phyloP scores from a whole-genome alignment of 2,888 invertebrate genomes.

The Andrena chrysosceles region DNA sequence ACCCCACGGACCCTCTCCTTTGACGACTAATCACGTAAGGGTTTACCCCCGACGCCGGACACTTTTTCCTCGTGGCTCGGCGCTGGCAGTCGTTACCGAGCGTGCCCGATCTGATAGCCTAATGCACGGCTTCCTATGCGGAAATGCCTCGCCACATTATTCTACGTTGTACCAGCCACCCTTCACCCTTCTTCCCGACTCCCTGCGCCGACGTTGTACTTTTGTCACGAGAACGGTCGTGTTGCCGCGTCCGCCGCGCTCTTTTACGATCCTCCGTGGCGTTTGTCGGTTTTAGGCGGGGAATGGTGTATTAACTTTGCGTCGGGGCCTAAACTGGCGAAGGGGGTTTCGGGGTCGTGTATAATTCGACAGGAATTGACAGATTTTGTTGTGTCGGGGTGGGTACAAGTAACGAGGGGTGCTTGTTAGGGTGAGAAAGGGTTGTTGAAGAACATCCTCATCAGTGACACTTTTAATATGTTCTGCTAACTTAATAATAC shows the following conservation, averaged over 20 bases:
- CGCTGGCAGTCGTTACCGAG: constrained; percentile 71
- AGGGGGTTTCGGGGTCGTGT: too few species aligned
- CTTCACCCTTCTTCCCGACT: constrained; percentile 54
- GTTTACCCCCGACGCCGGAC: constrained; percentile 64
- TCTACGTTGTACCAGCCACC: constrained; percentile 76
- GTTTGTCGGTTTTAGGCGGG: neutral
- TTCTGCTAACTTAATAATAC: too few species aligned
- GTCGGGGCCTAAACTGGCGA: too few species aligned
- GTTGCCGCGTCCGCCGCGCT: constrained; percentile 42
- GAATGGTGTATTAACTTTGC: too few species aligned
- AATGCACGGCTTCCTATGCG: constrained; percentile 85
- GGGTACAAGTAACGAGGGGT: too few species aligned
- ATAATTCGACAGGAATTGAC: too few species aligned
- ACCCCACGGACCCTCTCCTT: constrained; percentile 63
- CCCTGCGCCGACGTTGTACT: constrained; percentile 74
- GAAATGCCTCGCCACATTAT: constrained; percentile 84
- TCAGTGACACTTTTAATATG: too few species aligned
- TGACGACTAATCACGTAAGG: constrained; percentile 77
- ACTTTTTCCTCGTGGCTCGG: constrained; percentile 71
- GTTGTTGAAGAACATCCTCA: too few species aligned
- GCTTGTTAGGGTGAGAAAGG: too few species aligned
- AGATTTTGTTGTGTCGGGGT: too few species aligned
- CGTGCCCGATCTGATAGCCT: constrained; percentile 85
- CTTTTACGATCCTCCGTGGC: constrained; percentile 25
- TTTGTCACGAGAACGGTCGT: constrained; percentile 79